Percentiles rank a stretch among this genome's conserved stretches.
phyloP scores from a whole-genome alignment of 2,113 vertebrate species.

The Arvicanthis niloticus region DNA sequence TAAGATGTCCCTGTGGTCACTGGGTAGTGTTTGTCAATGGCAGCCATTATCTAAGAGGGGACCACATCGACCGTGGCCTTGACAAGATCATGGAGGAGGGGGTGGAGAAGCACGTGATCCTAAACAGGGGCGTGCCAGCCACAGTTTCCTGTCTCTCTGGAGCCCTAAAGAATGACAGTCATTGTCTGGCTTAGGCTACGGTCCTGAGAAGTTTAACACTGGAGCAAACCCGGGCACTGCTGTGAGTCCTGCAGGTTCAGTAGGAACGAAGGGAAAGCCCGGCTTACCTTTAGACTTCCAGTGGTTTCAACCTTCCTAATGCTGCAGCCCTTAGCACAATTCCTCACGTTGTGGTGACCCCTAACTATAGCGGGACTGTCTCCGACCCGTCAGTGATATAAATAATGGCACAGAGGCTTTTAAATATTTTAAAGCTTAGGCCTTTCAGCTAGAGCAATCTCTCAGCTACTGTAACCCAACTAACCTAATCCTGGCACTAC shows the following conservation, averaged over 20 bases:
- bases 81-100: not conserved
- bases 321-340: not conserved
- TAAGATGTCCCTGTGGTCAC: not conserved
- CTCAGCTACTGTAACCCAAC: too few species aligned
- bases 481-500: too few species aligned
- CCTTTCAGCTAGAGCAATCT: too few species aligned
- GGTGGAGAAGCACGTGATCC: rapidly evolving
- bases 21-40: not conserved
- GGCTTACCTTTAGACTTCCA: not conserved
- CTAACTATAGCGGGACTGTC: too few species aligned
- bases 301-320: not conserved
- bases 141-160: not conserved
- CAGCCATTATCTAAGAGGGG: not conserved
- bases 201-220: not conserved
- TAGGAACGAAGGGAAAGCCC: not conserved
- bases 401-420: too few species aligned
- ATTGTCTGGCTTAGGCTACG: not conserved
- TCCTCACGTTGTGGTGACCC: not conserved
- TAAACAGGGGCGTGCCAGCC: not conserved
- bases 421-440: too few species aligned
- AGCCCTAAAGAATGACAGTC: not conserved
- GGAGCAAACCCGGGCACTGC: not conserved
- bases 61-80: not conserved
- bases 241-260: not conserved
- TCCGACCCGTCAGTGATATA: too few species aligned